phyloP scores from a whole-genome alignment of 2,888 invertebrate genomes.

The Masnerella sp. region DNA sequence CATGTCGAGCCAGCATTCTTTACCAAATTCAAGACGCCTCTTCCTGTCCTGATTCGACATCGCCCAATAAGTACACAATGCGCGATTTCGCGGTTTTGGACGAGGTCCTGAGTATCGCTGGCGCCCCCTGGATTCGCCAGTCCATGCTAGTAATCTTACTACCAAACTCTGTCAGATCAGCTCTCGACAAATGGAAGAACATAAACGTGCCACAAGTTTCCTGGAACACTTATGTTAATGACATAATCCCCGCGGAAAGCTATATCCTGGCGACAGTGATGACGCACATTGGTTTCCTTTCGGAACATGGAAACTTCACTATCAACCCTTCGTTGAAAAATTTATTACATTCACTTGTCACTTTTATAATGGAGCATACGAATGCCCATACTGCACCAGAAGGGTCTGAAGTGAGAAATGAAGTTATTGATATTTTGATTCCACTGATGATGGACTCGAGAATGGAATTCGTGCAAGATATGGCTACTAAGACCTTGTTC shows the following conservation, averaged over 20 bases:
- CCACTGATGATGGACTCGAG: conserved; percentile 88
- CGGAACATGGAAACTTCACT: conserved; percentile 80
- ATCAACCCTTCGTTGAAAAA: conserved; percentile 83
- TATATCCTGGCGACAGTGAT: conserved; percentile 87
- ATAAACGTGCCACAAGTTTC: conserved; percentile 80
- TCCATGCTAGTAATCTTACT: conserved; percentile 79
- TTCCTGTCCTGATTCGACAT: conserved; percentile 65
- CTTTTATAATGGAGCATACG: conserved; percentile 82
- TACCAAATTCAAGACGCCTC: conserved; percentile 77
- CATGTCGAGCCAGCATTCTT: conserved; percentile 77
- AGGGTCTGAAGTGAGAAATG: conserved; percentile 81
- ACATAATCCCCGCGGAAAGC: conserved; percentile 90
- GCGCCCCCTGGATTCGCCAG: conserved; percentile 78
- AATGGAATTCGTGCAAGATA: conserved; percentile 85
- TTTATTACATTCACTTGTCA: conserved; percentile 82
- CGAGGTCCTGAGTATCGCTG: conserved; percentile 74
- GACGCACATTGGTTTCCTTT: conserved; percentile 83
- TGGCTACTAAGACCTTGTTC: conserved; percentile 82
- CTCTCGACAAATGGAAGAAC: conserved; percentile 82
- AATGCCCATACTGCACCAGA: conserved; percentile 80
- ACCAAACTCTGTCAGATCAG: conserved; percentile 80
- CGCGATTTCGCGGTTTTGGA: conserved; percentile 78
- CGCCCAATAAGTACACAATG: conserved; percentile 76
- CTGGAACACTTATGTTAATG: conserved; percentile 84
- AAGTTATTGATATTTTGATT: conserved; percentile 84